phyloP scores from a whole-genome alignment of 2,888 invertebrate genomes.

The Callinectes sapidus region DNA sequence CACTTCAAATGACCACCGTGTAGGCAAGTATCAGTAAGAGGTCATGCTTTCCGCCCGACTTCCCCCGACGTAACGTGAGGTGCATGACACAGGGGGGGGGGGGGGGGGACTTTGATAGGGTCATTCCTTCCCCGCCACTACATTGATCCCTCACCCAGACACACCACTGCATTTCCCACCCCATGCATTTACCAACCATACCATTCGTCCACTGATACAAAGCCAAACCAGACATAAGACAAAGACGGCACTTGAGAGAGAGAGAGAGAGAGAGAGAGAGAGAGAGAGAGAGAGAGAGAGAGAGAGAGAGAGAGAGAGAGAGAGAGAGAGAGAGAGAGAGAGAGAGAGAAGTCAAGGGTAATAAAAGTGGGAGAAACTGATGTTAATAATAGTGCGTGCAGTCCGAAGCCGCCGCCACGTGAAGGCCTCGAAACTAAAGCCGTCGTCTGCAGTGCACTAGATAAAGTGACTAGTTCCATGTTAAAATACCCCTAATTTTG shows the following conservation, averaged over 20 bases:
- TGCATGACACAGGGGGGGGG: too few species aligned
- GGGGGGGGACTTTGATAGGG: neutral
- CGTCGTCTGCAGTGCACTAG: conserved; percentile 14
- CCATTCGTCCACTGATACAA: neutral
- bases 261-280: neutral
- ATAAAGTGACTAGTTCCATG: neutral
- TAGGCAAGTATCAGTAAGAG: neutral
- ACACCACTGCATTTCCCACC: neutral
- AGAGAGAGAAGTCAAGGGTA: neutral
- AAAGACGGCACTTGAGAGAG: neutral
- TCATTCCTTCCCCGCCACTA: conserved; percentile 9
- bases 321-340: neutral
- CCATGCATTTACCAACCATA: neutral
- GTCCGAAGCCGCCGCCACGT: conserved; percentile 18
- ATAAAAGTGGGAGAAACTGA: neutral
- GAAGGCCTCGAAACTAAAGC: neutral
- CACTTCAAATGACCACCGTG: neutral
- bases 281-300: neutral
- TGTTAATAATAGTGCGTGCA: neutral
- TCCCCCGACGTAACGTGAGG: neutral
- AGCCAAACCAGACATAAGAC: neutral
- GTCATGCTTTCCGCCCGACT: neutral
- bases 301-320: neutral
- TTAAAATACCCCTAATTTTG: neutral
- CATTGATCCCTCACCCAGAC: conserved; percentile 14